These are phyloP conservation scores for Antrozous pallidus DNA, from an alignment of 2,797 vertebrate species.

Conservation along the genomic window DNA sequence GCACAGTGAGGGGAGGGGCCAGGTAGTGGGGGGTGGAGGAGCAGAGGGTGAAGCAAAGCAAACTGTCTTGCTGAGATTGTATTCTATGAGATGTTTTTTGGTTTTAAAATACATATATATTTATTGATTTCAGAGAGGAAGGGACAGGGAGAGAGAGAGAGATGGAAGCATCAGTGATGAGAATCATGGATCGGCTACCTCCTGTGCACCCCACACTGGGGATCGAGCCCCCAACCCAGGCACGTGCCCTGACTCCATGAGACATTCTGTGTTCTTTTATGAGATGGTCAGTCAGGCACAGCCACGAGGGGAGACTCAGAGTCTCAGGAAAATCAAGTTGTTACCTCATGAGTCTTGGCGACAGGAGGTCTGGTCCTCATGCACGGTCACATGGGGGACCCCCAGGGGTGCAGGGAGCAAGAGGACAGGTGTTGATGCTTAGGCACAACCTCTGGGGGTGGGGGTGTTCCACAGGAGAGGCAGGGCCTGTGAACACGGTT, in stretches of 20 bases:
- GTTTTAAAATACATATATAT: too few relatives aligned
- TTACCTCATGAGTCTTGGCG: background rate
- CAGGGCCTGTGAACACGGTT: background rate
- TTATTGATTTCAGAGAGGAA: too few relatives aligned
- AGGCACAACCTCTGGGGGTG: background rate
- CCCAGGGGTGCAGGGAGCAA: background rate
- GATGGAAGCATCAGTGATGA: too few relatives aligned
- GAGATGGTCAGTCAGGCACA: background rate
- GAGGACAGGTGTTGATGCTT: background rate
- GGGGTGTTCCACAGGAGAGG: background rate
- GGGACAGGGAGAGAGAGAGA: too few relatives aligned
- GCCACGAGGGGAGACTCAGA: background rate
- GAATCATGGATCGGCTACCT: too few relatives aligned
- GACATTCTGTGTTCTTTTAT: background rate
- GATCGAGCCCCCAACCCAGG: too few relatives aligned
- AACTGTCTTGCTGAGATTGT: background rate
- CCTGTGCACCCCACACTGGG: too few relatives aligned
- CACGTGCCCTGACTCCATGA: background rate
- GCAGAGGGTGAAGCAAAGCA: background rate
- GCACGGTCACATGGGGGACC: background rate
- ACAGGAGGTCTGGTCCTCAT: background rate
- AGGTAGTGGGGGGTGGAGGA: background rate
- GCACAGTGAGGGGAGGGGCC: background rate
- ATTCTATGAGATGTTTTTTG: too few relatives aligned
- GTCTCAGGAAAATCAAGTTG: background rate